Evolutionary conservation across 2,888 invertebrate species (phyloP), one percentile per base, ranked within the genome.

Genomic region (Trypoxylon attenuatum): DNA sequence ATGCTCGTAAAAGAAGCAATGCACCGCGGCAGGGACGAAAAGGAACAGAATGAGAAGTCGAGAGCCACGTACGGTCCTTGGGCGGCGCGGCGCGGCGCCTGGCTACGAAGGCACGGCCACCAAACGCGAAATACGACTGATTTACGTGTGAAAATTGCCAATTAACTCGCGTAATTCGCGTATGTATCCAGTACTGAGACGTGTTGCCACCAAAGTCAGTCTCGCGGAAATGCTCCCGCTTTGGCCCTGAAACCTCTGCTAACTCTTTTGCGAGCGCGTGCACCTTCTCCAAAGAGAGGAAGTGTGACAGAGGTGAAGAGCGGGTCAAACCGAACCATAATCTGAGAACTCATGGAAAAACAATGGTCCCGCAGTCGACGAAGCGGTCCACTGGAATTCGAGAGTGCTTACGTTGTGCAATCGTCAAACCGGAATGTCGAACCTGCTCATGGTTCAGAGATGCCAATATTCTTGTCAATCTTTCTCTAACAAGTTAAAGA

Each of bases 141-240:
- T 75, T 80, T 80, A 77, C 76, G 76, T 80, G 76, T 69, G 74
- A 78, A 77, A 77, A 80, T 80, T 69, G 73, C 76, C 80, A 79
- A 80, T 81, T 82, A 80, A 80, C 75, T 53, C 57, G 69, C 69
- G 57, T 67, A 71, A 76, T 76, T 73, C 61, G 5, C 50, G 41
- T 47, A n/a, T 15, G 53, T 59, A 59, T 42, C 25, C 55, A 22
- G 54, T 18, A 18, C 21, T 41, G 27, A 16, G 23, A 19, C 38
- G n/a, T 33, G 42, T 23, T 43, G 51, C 19, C 21, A 41, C 33
- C 42, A 19, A 33, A 39, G 51, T 33, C 62, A 29, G 57, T 61
- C 45, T 72, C 61, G 49, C 69, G 76, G 72, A 76, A 76, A 72
- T 45, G 27, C 22, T 39, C 29, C 10, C 46, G 23, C 19, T 15